These are phyloP conservation scores for Tretioscincus oriximinensis DNA, from an alignment of 2,113 vertebrate genomes.

Conservation along the genomic window DNA sequence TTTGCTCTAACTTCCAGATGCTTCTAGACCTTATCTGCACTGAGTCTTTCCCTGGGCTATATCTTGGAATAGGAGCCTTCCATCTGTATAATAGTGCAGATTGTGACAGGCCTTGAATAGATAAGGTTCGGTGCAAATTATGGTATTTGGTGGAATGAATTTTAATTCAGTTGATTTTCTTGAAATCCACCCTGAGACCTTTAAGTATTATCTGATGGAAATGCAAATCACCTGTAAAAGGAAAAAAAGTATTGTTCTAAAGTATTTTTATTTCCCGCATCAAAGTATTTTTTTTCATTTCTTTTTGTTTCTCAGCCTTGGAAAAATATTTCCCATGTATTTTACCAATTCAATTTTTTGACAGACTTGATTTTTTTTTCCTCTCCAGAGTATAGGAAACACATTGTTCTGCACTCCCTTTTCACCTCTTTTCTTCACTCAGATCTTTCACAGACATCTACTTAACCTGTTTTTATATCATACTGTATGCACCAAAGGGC, in stretches of 20 bases:
- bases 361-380: not conserved
- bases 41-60: no score
- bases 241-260: not conserved
- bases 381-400: conserved; percentile 24
- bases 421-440: conserved; percentile 24
- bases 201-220: no score
- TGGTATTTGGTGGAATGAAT: no score
- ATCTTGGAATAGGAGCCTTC: no score
- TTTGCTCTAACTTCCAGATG: no score
- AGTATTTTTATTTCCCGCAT: conserved; percentile 14
- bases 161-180: no score
- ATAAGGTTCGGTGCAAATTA: no score
- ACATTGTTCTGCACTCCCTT: conserved; percentile 33
- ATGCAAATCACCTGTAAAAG: not conserved
- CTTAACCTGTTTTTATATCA: conserved; percentile 34
- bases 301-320: not conserved
- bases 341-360: conserved; percentile 25
- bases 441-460: conserved; percentile 37
- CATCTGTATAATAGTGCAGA: no score
- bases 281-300: not conserved
- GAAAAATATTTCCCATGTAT: conserved; percentile 28
- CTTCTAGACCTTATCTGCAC: no score
- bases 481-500: conserved; percentile 3
- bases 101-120: no score
- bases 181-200: no score